Evolutionary conservation across 2,888 invertebrate genomes (phyloP).

Genomic region (Archips crataeganus): DNA sequence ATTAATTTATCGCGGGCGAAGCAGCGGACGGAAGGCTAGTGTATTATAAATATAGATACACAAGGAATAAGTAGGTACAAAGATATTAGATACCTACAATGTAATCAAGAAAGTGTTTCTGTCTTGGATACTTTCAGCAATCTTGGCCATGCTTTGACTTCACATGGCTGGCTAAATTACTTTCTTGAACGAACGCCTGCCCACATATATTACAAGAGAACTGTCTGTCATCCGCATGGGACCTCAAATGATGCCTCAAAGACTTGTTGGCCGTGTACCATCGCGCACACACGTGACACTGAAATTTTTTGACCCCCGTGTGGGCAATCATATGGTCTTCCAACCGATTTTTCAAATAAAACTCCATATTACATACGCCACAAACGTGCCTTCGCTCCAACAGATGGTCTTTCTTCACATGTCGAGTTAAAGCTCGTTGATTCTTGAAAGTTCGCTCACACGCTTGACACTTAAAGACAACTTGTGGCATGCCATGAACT

Average conservation of each 20-base stretch:
- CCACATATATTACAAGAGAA: slow-evolving; percentile 49
- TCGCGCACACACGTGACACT: slow-evolving; percentile 63
- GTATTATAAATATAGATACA: too few relatives aligned
- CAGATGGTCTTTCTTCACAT: slow-evolving; percentile 65
- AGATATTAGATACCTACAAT: not conserved
- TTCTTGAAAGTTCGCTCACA: slow-evolving; percentile 62
- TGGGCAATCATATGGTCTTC: slow-evolving; percentile 67
- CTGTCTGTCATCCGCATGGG: slow-evolving; percentile 49
- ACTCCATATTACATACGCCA: slow-evolving; percentile 59
- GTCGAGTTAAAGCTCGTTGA: slow-evolving; percentile 58
- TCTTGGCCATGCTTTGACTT: slow-evolving; percentile 56
- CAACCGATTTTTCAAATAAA: slow-evolving; percentile 58
- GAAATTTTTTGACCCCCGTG: slow-evolving; percentile 60
- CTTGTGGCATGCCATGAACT: slow-evolving; percentile 55
- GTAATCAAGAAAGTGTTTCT: not conserved
- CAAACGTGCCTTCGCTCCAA: slow-evolving; percentile 63
- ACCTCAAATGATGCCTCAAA: slow-evolving; percentile 62
- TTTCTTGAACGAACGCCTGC: slow-evolving; percentile 60
- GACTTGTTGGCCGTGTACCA: slow-evolving; percentile 65
- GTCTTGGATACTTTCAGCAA: not conserved
- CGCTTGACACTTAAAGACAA: slow-evolving; percentile 60
- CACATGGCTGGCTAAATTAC: slow-evolving; percentile 71
- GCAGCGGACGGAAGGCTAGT: too few relatives aligned
- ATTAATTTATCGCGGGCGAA: too few relatives aligned
- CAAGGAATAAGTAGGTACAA: not conserved